Evolutionary conservation across 1,140 invertebrate species (phyloP), one percentile per base, ranked within the genome.

Genomic region (Pinna nobilis): DNA sequence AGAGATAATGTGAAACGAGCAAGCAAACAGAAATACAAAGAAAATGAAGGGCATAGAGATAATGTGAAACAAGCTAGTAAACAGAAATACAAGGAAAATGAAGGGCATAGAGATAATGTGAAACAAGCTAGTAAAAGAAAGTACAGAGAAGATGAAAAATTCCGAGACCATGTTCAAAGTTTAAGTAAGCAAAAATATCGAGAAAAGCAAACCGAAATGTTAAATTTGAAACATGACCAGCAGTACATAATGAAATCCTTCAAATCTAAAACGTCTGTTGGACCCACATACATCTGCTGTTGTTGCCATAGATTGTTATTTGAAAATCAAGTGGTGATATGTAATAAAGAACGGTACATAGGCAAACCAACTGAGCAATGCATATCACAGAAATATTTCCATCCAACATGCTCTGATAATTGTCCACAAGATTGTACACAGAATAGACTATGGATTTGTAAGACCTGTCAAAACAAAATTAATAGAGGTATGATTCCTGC

Each of bases 251-350:
- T 41, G 35, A 23, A 41, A 63, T 37, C 20, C 5, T 65, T 65
- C 50, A 30, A n/a, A 30, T 11, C 28, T 32, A 30, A 33, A 11
- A 23, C 49, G 28, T 25, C 25, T 5, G 20, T 50, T 30, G 44
- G 44, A 30, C 39, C 44, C n/a, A 3, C 15, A 18, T 44, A 49
- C 28, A 13, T 49, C 6, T 65, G 63, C 35, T 25, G 28, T 7
- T 47, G 44, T n/a, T 65, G 63, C 50, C n/a, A 65, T 51, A 44
- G 49, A 33, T 33, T 65, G 7, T 49, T 65, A 25, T 65, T 65
- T 33, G 28, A 20, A 7, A 50, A 49, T 30, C 44, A 50, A 32
- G 47, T 65, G 6, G 9, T 32, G 25, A 49, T 11, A 20, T 50
- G 63, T 65, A 35, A 65, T 18, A 25, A 28, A 28, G 39, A 65